Base-by-base conservation (phyloP, 2,113 vertebrate species). In the Vidua macroura region DNA sequence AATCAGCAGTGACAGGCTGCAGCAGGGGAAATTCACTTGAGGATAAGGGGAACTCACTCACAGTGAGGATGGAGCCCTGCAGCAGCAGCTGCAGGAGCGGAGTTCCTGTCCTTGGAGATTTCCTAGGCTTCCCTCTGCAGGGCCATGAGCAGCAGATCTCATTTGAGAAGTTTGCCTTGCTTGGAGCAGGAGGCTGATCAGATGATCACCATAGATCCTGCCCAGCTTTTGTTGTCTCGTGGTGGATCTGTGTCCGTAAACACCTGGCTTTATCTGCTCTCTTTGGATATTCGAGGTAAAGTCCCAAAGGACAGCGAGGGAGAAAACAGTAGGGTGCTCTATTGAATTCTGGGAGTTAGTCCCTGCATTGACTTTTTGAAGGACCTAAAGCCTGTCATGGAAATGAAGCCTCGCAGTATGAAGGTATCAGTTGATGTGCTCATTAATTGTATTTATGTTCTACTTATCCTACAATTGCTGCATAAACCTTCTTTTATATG, bases 211-310 rank as follows among this genome's bases (percentile, higher is more conserved):
- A 0, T 1, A 49, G 72, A 15, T 80, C 73, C 52, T 49, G 39
- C 49, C 56, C 19, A 35, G 24, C 25, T 33, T 13, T 0, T 67
- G 7, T 27, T 56, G 30, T 1, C 58, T 55, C 1, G 0, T 39
- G 18, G 4, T 67, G 39, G 20, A 60, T 86, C 63, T 21, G 19
- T 55, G 24, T 52, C 68, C 3, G 0, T 72, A 48, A 64, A 27
- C 19, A 8, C 51, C 23, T 55, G 63, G 23, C 46, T 80, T 62
- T 33, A 33, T 67, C 63, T 44, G 43, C n/a, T 48, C 25, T 22
- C 1, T 63, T 67, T 0, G 24, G 21, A 31, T 66, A 10, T 25
- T 87, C 0, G 7, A 20, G 37, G 20, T 49, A 4, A 48, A 78
- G 33, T 66, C 33, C 49, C 23, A n/a, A 39, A 86, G 63, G 77